Evolutionary conservation across 2,888 invertebrate genomes (phyloP).

Genomic region (Lasioglossum figueresi): DNA sequence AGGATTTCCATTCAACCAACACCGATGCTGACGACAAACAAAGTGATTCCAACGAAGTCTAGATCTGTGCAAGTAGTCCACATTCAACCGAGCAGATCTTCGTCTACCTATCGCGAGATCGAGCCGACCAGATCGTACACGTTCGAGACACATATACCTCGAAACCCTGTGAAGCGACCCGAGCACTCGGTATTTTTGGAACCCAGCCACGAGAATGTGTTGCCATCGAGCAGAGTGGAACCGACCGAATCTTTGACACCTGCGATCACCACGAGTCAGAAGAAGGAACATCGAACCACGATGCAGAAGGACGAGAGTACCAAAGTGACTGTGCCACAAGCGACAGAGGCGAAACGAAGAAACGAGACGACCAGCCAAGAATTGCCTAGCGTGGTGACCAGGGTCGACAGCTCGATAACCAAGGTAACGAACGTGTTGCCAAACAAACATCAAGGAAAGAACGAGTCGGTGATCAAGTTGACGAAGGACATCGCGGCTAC

Average conservation of each 20-base stretch:
- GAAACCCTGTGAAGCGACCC: constrained; percentile 70
- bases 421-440: constrained; percentile 66
- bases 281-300: constrained; percentile 45
- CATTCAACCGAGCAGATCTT: constrained; percentile 66
- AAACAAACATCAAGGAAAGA: constrained; percentile 38
- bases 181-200: constrained; percentile 76
- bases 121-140: constrained; percentile 57
- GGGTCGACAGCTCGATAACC: constrained; percentile 68
- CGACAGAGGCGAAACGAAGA: constrained; percentile 36
- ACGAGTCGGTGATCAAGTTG: constrained; percentile 53
- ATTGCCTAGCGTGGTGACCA: constrained; percentile 66
- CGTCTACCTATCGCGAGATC: constrained; percentile 57
- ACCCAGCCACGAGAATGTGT: constrained; percentile 74
- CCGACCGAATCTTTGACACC: constrained; percentile 76
- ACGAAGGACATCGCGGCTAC: constrained; percentile 70
- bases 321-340: constrained; percentile 42
- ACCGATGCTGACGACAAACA: constrained; percentile 72
- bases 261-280: constrained; percentile 42
- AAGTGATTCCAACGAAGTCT: constrained; percentile 74
- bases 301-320: constrained; percentile 44
- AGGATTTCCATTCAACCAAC: constrained; percentile 77
- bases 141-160: constrained; percentile 61
- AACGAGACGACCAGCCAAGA: constrained; percentile 42
- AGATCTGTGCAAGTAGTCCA: constrained; percentile 69
- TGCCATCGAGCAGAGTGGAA: constrained; percentile 70